Evolutionary conservation across 2,113 vertebrate genomes (phyloP), one percentile per base, ranked within the genome.

Genomic region (Corydoras maculifer): DNA sequence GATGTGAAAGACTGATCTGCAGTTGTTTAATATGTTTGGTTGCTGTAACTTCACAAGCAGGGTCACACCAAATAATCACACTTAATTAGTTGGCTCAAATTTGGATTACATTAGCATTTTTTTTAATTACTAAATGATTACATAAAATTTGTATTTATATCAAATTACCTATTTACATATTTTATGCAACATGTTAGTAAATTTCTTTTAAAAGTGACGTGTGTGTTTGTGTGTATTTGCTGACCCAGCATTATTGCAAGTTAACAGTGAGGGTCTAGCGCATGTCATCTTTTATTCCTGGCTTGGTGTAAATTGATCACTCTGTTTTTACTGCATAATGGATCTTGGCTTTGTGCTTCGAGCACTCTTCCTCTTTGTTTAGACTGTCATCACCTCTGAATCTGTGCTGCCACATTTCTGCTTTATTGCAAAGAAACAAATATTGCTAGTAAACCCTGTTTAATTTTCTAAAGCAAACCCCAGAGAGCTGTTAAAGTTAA

Each of bases 241-340:
- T 89, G 87, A 88, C 72, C 68, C 49, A 72, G 87, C 82, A 82
- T n/a, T 53, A 82, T 32, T 63, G 68, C 69, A 71, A 77, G 62
- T 74, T 76, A 77, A 75, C 80, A 78, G 79, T 77, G 57, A 79
- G 79, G 81, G 83, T 60, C 83, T 75, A 78, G 84, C 77, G 78
- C 84, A 78, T 81, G 82, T 81, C 83, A 83, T 88, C 83, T 84
- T 84, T 90, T 88, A 89, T 90, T 86, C 88, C 88, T 88, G 75
- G 75, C 79, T 66, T 84, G 77, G 88, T 89, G 89, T 86, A 90
- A 91, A 90, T 78, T 87, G 88, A 91, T 91, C 87, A 78, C 72
- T 74, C 83, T 79, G 76, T 80, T 77, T 80, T 78, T 74, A 77
- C 78, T 80, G 80, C 81, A 84, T 80, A 84, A 87, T 72, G 62